Evolutionary conservation across 2,113 vertebrate species (phyloP), one percentile per base, ranked within the genome.

Genomic region (Anthoscopus minutus): DNA sequence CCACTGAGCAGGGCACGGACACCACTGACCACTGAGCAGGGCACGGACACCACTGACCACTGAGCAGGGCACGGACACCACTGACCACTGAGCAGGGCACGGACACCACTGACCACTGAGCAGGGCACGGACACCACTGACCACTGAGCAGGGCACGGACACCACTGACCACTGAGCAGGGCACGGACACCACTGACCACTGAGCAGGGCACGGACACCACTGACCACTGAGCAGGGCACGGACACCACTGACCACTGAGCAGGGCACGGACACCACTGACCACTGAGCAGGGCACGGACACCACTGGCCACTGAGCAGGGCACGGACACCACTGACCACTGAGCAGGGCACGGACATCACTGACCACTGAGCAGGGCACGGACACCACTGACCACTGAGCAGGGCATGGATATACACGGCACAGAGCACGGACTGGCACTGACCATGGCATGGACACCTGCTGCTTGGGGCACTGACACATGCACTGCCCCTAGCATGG

Each of bases 321-420:
- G 23, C 51, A 47, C 3, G 9, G 54, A 50, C n/a, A 74, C 1
- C 27, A 21, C 45, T 50, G 47, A 17, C 37, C 42, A 45, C 19
- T 64, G 38, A 4, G 12, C 64, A 33, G 3, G 20, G 28, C 67
- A 53, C 2, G 17, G 45, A 37, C 47, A 50, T 9, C 15, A 58
- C 56, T 58, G 53, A 33, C 30, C 18, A 11, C 4, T n/a, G n/a
- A n/a, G n/a, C n/a, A n/a, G n/a, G 10, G 16, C 56, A 76, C 4
- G 2, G 37, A 16, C 30, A 78, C 0, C 4, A 45, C 9, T 62
- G 61, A 6, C 18, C 64, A 31, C 40, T 42, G n/a, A n/a, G n/a
- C n/a, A n/a, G 3, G 19, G 27, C 67, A 51, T 0, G 22, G 51
- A n/a, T 23, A n/a, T 2, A 2, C 51, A 57, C 5, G 21, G 57